These are phyloP conservation scores for Orthonychiurus folsomi DNA, from an alignment of 2,888 invertebrate genomes.

Conservation along the genomic window DNA sequence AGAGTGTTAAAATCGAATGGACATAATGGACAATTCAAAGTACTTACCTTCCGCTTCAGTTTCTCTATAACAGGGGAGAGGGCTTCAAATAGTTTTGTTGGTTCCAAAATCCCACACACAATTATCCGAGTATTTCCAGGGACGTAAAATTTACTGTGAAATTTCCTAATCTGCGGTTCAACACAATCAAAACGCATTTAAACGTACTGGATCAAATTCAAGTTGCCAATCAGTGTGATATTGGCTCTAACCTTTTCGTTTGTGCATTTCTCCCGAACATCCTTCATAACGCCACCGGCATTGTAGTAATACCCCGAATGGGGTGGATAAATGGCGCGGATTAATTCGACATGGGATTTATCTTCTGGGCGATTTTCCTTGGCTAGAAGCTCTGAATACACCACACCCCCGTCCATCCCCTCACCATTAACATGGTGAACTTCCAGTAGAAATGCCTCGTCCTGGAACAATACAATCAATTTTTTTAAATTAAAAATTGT, in stretches of 20 bases:
- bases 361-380: conserved; percentile 71
- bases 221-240: too few relatives aligned
- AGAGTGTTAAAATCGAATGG: background rate
- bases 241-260: conserved; percentile 65
- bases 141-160: conserved; percentile 76
- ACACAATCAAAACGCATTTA: conserved; percentile 24
- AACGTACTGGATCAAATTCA: too few relatives aligned
- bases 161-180: conserved; percentile 64
- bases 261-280: conserved; percentile 68
- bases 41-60: conserved; percentile 57
- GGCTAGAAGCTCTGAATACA: conserved; percentile 93
- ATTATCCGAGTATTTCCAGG: conserved; percentile 79
- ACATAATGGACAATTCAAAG: background rate
- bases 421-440: conserved; percentile 83
- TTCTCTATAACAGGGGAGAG: conserved; percentile 65
- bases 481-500: background rate
- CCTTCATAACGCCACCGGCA: conserved; percentile 76
- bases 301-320: conserved; percentile 75
- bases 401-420: conserved; percentile 84
- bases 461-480: conserved; percentile 46
- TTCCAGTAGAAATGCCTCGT: conserved; percentile 75
- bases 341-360: conserved; percentile 51
- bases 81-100: conserved; percentile 63
- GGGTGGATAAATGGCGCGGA: conserved; percentile 64
- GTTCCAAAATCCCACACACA: conserved; percentile 69